Base-by-base conservation (phyloP, 2,797 vertebrate species). In the Acomys russatus region DNA sequence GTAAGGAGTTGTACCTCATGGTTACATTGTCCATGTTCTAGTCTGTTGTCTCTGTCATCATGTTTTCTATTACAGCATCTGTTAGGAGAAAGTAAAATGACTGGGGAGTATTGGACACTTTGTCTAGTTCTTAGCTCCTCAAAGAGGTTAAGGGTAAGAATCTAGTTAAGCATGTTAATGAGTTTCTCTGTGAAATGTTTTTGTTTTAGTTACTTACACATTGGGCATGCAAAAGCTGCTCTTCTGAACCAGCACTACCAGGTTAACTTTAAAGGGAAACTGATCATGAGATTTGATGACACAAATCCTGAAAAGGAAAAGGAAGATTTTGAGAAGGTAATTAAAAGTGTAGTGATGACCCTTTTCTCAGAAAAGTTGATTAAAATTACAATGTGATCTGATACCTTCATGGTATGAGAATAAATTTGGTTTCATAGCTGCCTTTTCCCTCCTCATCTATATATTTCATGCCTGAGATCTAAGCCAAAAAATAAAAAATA, bases 271-370 rank as follows among this genome's bases (percentile, higher is more conserved):
- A 99, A 99, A 98, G 99, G 99, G 97, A 99, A 99, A 96, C 99
- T 99, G 90, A 99, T 99, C 98, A 99, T 99, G 99, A 99, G 99
- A 96, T 99, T 99, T 88, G 99, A 99, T 94, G 99, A 99, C 98
- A 99, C 99, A 97, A 99, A 99, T 98, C 99, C 99, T 0, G 99
- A 99, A 98, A 99, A 99, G 98, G 99, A 99, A 96, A 99, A 99
- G 98, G 99, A 99, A 98, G 99, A 99, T 98, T 99, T 99, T 99
- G 99, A 99, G 98, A 99, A 99, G 99, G 99, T 99, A 97, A 96
- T 35, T 96, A 88, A 97, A 94, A 96, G 77, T 85, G 66, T 90
- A 97, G 85, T 95, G 90, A 97, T 97, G 92, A 96, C 61, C 51
- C 73, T 54, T 70, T 92, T 97, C 84, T 44, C 83, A 76, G 95